Evolutionary conservation across 2,113 vertebrate species (phyloP).

Genomic region (Cariama cristata): DNA sequence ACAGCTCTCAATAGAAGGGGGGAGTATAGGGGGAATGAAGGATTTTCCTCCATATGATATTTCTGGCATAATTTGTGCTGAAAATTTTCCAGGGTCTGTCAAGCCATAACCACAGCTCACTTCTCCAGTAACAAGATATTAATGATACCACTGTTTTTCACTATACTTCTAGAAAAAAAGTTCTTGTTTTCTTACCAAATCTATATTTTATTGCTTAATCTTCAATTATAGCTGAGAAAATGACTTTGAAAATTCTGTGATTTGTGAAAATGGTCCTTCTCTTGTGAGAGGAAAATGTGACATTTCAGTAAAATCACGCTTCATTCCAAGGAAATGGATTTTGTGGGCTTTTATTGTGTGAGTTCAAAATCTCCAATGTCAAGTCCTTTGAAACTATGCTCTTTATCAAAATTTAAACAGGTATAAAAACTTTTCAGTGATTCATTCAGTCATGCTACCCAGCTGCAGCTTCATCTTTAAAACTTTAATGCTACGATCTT

Average conservation of each 20-base stretch:
- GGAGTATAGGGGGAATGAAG: background rate
- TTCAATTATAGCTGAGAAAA: background rate
- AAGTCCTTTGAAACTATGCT: conserved; percentile 11
- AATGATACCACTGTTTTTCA: conserved; percentile 4
- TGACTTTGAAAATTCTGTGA: background rate
- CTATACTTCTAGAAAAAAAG: background rate
- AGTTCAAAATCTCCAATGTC: background rate
- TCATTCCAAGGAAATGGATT: background rate
- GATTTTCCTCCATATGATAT: conserved; percentile 25
- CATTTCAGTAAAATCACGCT: background rate
- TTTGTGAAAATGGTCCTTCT: background rate
- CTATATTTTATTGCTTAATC: background rate
- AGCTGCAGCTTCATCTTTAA: conserved; percentile 13
- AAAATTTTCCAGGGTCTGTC: conserved; percentile 24
- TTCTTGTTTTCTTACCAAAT: background rate
- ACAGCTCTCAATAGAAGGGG: background rate
- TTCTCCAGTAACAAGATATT: conserved; percentile 39
- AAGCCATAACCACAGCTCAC: conserved; percentile 27
- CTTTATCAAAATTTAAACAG: conserved; percentile 47
- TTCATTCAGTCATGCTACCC: background rate
- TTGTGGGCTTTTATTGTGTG: background rate
- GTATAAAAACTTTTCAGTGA: background rate
- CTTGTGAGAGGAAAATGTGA: background rate
- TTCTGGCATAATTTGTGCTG: conserved; percentile 51
- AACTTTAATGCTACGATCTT: background rate